Evolutionary conservation across 1,140 invertebrate genomes (phyloP), one percentile per base, ranked within the genome.

Genomic region (Drosophila fuyamai): DNA sequence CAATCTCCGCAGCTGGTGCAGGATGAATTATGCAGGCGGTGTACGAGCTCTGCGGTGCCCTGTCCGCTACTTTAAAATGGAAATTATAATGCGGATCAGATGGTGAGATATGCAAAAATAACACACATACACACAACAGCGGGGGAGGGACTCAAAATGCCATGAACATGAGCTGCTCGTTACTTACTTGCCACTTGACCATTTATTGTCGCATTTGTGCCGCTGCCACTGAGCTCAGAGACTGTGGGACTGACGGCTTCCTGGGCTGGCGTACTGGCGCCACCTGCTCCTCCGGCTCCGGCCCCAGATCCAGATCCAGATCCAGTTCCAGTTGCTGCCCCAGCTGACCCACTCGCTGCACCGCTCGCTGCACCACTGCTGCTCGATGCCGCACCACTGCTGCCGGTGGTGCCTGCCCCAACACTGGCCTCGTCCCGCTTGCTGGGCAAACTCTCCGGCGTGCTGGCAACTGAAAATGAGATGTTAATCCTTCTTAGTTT

Each of bases 151-250:
- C 9, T n/a, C 32, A 38, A 14, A 50, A 27, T 50, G 32, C 61
- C 61, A 56, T 18, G 8, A 55, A 18, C 50, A 46, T 18, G 8
- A 55, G 29, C 50, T 51, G 40, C 44, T 41, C 32, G 54, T 53
- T 66, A 94, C 94, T 94, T 93, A 95, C 94, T 94, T 86, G 94
- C 93, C 78, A 94, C 92, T 92, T 95, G 94, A 86, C 94, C 94
- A 92, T 94, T 94, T 78, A 93, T 92, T 88, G 94, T 90, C 75
- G 81, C 73, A 89, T 81, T 79, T 44, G 61, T n/a, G 56, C 76
- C 65, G 18, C 59, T 73, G 61, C 84, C 66, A 50, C 36, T 47
- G 36, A 89, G 60, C 57, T 89, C 84, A 47, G 58, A 68, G 53
- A 70, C 53, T 55, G 81, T 76, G 59, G 78, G 76, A 56, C 72